These are phyloP conservation scores for Drosophila pruinosa DNA, from an alignment of 1,140 invertebrate genomes.

Conservation along the genomic window DNA sequence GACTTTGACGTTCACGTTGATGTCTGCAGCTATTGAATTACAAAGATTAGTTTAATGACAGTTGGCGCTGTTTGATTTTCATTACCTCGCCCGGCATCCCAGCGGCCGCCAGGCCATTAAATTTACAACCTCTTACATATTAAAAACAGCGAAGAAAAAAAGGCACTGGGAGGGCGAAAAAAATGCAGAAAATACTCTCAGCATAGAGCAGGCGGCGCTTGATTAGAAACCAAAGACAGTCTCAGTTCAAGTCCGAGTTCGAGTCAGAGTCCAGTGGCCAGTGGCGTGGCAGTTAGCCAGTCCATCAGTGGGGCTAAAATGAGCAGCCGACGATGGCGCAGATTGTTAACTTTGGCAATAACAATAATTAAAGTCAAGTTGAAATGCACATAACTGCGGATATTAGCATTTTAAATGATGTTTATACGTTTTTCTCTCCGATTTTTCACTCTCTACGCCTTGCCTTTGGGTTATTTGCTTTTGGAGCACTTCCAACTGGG, in stretches of 20 bases:
- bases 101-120: conserved; percentile 62
- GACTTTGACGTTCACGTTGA: conserved; percentile 8
- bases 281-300: conserved; percentile 60
- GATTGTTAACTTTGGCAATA: conserved; percentile 82
- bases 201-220: conserved; percentile 24
- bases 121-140: conserved; percentile 79
- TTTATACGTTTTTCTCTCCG: conserved; percentile 42
- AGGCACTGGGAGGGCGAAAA: not conserved
- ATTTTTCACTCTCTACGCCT: not conserved
- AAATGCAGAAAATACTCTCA: conserved; percentile 19
- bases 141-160: conserved; percentile 43
- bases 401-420: conserved; percentile 82
- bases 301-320: conserved; percentile 59
- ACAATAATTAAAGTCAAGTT: conserved; percentile 82
- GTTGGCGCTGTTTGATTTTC: conserved; percentile 80
- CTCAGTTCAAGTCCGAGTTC: not conserved
- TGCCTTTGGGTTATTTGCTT: conserved; percentile 54
- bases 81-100: conserved; percentile 61
- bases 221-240: conserved; percentile 56
- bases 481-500: conserved; percentile 26
- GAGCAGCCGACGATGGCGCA: conserved; percentile 62
- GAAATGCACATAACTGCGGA: conserved; percentile 79
- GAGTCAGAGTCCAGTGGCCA: conserved; percentile 18
- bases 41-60: conserved; percentile 80
- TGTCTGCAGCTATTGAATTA: conserved; percentile 73